Evolutionary conservation across 2,888 invertebrate species (phyloP).

Genomic region (Syrista parreyssii): DNA sequence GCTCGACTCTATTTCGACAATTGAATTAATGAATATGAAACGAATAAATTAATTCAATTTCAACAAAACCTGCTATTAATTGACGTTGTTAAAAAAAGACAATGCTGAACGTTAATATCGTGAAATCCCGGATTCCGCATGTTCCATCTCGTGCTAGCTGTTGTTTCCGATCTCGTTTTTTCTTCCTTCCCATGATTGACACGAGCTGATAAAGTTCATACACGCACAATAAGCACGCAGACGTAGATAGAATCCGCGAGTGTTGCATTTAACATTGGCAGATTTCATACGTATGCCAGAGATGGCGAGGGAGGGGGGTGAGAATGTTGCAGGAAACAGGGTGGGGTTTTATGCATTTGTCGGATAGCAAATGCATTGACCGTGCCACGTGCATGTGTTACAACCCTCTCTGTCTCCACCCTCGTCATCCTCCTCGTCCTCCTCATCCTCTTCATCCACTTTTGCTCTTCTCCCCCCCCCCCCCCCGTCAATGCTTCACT

Average conservation of each 20-base stretch:
- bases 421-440: conserved; percentile 30
- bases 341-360: conserved; percentile 57
- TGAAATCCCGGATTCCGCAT: conserved; percentile 10
- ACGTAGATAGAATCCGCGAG: conserved; percentile 29
- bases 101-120: background rate
- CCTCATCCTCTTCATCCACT: conserved; percentile 22
- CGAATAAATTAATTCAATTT: background rate
- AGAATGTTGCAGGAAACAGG: conserved; percentile 11
- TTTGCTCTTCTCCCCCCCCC: background rate
- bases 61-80: background rate
- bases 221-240: conserved; percentile 47
- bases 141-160: background rate
- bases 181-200: conserved; percentile 46
- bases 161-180: background rate
- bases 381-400: conserved; percentile 65
- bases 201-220: conserved; percentile 55
- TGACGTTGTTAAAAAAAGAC: background rate
- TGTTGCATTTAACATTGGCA: conserved; percentile 60
- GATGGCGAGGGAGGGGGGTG: conserved; percentile 9
- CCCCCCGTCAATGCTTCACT: conserved; percentile 1
- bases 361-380: conserved; percentile 57
- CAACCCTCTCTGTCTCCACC: conserved; percentile 44
- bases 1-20: background rate
- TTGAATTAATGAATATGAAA: background rate
- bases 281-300: conserved; percentile 46